Percentiles rank a stretch among this genome's conserved stretches.
Conservation (phyloP, 1,140 invertebrate genomes). For the Macrotrachela quadricornifera region DNA sequence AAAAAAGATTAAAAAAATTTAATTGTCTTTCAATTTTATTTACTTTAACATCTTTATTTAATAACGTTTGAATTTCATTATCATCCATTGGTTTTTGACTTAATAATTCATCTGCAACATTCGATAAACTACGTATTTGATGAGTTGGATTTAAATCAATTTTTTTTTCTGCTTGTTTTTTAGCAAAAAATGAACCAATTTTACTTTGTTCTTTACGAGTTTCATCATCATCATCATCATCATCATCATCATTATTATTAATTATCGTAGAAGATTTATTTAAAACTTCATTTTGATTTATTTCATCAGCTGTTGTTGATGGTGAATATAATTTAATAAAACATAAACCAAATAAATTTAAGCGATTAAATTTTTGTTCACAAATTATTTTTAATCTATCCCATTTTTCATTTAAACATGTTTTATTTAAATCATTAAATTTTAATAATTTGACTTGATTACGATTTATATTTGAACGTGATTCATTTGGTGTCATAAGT, state of each 20-base stretch:
- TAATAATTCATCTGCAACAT: background rate
- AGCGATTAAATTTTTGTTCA: slow-evolving; percentile 57
- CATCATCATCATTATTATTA: slow-evolving; percentile 39
- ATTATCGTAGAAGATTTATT: slow-evolving; percentile 30
- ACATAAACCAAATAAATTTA: slow-evolving; percentile 50
- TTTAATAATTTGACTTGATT: slow-evolving; percentile 53
- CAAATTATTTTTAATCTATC: slow-evolving; percentile 60
- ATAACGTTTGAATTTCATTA: background rate
- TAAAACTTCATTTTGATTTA: background rate
- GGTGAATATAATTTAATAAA: slow-evolving; percentile 48
- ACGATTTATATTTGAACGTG: slow-evolving; percentile 40
- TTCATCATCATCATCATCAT: slow-evolving; percentile 22
- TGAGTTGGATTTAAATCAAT: background rate
- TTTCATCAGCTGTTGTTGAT: slow-evolving; percentile 13
- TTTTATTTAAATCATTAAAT: slow-evolving; percentile 35
- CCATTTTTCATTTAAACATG: slow-evolving; percentile 45
- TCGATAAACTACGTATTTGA: background rate
- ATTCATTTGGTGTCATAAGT: slow-evolving; percentile 55
- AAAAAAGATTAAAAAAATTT: background rate
- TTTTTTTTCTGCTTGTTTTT: slow-evolving; percentile 14
- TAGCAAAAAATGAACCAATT: slow-evolving; percentile 36
- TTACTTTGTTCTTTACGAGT: slow-evolving; percentile 10
- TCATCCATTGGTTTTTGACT: background rate
- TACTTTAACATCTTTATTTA: background rate
- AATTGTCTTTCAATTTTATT: background rate